Evolutionary conservation across 2,113 vertebrate genomes (phyloP), one percentile per base, ranked within the genome.

Genomic region (Ceyx margarethae): DNA sequence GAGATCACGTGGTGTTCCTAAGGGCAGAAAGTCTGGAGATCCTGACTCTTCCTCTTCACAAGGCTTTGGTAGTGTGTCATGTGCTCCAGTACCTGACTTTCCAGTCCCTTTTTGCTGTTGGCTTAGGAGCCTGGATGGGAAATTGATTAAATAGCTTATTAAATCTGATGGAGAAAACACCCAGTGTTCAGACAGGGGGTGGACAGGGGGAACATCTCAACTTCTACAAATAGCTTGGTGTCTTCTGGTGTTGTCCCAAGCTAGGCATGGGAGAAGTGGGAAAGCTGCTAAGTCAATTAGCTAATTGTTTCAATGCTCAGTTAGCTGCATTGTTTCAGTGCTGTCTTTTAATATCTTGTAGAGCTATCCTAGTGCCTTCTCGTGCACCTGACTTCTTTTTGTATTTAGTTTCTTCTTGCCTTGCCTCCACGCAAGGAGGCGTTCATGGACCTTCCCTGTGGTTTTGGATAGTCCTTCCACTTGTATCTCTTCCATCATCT

Each of bases 201-300:
- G 21, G 3, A 1, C 23, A 5, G 12, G 4, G 4, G 1, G 54
- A 16, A 12, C 10, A 22, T 10, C 74, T 6, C 0, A 9, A 40
- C 31, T 5, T 72, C 48, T 43, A 21, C 2, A 5, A 51, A 15
- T 15, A 31, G 48, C 21, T 79, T 61, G 7, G 35, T 22, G 25
- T 56, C 45, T 81, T 73, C 46, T 81, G 45, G 17, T 57, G 23
- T 31, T 50, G 51, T 51, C 35, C 56, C 22, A 54, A 28, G 65
- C 21, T 2, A 2, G 26, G 7, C 19, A 12, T 57, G 31, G 85
- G 48, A 84, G 50, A 58, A 68, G 12, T 14, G 15, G 11, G 22
- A 71, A 71, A 85, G 28, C 42, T 75, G 26, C 57, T 62, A 57
- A 22, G 58, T 61, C 51, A n/a, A 46, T 84, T 89, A 61, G 18